Base-by-base conservation (phyloP, 2,113 vertebrate genomes). In the Todiramphus saurophagus region DNA sequence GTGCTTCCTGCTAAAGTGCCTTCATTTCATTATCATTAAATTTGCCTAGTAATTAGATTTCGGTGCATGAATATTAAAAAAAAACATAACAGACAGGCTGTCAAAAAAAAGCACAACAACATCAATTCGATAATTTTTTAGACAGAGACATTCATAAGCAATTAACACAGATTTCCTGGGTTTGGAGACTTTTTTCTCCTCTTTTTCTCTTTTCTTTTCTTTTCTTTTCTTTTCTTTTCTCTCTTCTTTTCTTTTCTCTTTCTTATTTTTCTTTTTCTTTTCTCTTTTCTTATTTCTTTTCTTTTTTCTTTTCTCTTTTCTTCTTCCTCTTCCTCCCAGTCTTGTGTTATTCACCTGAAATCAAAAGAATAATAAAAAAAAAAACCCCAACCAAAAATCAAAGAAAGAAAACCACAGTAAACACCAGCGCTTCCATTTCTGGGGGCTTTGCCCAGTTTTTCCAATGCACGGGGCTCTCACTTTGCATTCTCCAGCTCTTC, bases 1-100 rank as follows among this genome's bases (percentile, higher is more conserved):
- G 43, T 72, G 95, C 95, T 94, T 95, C 75, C 94, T 96, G 94
- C 94, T 95, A 79, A 94, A 95, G 96, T 92, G 95, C 95, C 94
- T 96, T 96, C 96, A 94, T 94, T 94, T 96, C 96, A 96, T 97
- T 96, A 97, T 89, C 95, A 96, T 96, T 96, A 96, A 95, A 97
- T 97, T 97, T 95, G 89, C 96, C 92, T 94, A 53, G 87, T 95
- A 97, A 97, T 97, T 96, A 97, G 96, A 96, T 97, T 97, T 96
- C 44, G 0, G 84, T 73, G 87, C 95, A 96, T 96, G 96, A 96
- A 97, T 96, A 97, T 96, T 96, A 94, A 39, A 95, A 95, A 96
- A 92, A 92, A 94, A 80, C 11, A 37, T 92, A 96, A 97, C 87
- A 97, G 96, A 95, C 95, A 97, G 93, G 91, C 95, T 96, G 96